Base-by-base conservation (phyloP, 2,888 invertebrate genomes). In the Lydus trimaculatus region DNA sequence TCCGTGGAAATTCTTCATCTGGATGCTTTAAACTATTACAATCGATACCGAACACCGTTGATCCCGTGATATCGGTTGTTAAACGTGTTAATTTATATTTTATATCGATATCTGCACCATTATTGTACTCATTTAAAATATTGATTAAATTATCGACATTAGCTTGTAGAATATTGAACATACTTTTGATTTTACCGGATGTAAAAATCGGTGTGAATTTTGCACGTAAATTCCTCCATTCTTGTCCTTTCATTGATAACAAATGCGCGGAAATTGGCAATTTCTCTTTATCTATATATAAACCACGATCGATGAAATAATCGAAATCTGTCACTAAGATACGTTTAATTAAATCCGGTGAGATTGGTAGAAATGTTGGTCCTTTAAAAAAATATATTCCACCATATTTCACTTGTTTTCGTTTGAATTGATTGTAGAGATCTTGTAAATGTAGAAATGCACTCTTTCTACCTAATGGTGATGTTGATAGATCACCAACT, bases 341-440 rank as follows among this genome's bases (percentile, higher is more conserved):
- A 15, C 20, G 23, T 56, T 68, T 68, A 36, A 68, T 39, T 15
- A 64, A 36, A 33, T 68, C 68, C 0, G 64, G 61, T 23, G 59
- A 58, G 13, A 68, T 61, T 17, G 68, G 68, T 0, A 68, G 5
- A 17, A 61, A 68, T 9, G 52, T 31, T 6, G 68, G 68, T 11
- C 64, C 61, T 33, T 64, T 61, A 17, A 68, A 58, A n/a, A 68
- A 68, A 31, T 68, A 68, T 13, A 64, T 23, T 0, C 68, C 68
- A 2, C 25, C 64, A 56, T 68, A 64, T 31, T 33, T 56, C 28
- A 58, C 36, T 4, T 43, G 39, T 60, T 65, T 65, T 9, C 13
- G 17, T 60, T 64, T 64, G 25, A 68, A 64, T 17, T 64, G 56
- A 15, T 56, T 67, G 63, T 67, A 67, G 8, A 36, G 56, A 9